A percentile compares a stretch with the other conserved stretches of the same genome.
Evolutionary conservation across 2,113 vertebrate species (phyloP).

Genomic region (Oncorhynchus tshawytscha): DNA sequence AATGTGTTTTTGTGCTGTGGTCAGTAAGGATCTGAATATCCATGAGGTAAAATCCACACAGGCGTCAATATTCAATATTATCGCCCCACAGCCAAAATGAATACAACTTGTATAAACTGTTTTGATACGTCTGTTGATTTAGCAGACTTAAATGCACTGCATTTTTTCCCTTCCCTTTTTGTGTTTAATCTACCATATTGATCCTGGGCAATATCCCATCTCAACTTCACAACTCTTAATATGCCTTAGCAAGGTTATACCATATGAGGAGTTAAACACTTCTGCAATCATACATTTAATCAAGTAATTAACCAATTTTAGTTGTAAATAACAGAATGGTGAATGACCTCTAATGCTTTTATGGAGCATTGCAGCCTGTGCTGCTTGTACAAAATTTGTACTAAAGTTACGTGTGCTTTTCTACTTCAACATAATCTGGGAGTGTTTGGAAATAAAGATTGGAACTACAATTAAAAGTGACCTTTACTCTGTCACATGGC

Average conservation of each 20-base stretch:
- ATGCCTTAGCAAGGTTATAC: background rate
- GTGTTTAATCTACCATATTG: background rate
- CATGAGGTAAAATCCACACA: background rate
- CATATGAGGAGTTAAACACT: background rate
- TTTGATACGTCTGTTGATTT: background rate
- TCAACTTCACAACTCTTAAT: background rate
- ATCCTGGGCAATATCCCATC: background rate
- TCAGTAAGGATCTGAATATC: background rate
- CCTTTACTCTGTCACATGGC: background rate
- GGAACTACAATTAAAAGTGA: background rate
- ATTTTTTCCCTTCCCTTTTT: background rate
- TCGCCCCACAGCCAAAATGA: background rate
- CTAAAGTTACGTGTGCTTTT: background rate
- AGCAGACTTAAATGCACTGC: constrained; percentile 1
- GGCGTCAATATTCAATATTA: background rate
- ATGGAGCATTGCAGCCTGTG: background rate
- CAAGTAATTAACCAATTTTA: too few relatives aligned
- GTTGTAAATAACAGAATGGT: too few relatives aligned
- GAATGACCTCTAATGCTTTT: too few relatives aligned
- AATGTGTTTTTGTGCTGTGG: background rate
- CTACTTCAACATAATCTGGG: background rate
- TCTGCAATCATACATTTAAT: too few relatives aligned
- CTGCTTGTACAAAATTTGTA: background rate
- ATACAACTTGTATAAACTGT: background rate
- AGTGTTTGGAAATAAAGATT: background rate